A percentile compares a stretch with the other conserved stretches of the same genome.
phyloP scores from a whole-genome alignment of 1,140 invertebrate species.

The Teleogryllus occipitalis region DNA sequence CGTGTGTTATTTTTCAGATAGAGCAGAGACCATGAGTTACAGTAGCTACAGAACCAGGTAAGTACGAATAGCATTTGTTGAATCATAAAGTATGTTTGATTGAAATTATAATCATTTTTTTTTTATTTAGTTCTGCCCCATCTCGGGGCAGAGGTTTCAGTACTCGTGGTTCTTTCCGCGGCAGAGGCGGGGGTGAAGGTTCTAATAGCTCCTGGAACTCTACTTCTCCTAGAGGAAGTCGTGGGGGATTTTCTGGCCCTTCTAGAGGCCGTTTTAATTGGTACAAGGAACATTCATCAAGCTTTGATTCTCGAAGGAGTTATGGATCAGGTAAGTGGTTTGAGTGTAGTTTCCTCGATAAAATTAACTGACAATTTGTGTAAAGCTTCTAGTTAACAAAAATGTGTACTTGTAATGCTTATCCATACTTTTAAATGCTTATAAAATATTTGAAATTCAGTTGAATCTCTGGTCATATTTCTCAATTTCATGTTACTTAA shows the following conservation, averaged over 20 bases:
- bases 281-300: constrained; percentile 23
- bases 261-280: constrained; percentile 17
- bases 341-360: background rate
- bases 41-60: too few relatives aligned
- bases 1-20: too few relatives aligned
- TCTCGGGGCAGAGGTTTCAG: constrained; percentile 36
- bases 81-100: too few relatives aligned
- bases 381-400: too few relatives aligned
- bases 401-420: too few relatives aligned
- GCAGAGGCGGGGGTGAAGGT: constrained; percentile 31
- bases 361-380: background rate
- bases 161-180: constrained; percentile 33
- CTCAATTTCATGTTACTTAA: too few relatives aligned
- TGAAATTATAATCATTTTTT: too few relatives aligned
- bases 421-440: too few relatives aligned
- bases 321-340: constrained; percentile 33
- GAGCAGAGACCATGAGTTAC: too few relatives aligned
- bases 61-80: too few relatives aligned
- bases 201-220: constrained; percentile 30
- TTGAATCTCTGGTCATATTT: too few relatives aligned
- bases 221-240: constrained; percentile 30
- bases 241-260: constrained; percentile 19
- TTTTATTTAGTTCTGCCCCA: background rate
- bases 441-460: too few relatives aligned
- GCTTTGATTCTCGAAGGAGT: constrained; percentile 34